A percentile compares a stretch with the other conserved stretches of the same genome.
phyloP scores from a whole-genome alignment of 2,888 invertebrate genomes.

The Latrodectus hesperus region DNA sequence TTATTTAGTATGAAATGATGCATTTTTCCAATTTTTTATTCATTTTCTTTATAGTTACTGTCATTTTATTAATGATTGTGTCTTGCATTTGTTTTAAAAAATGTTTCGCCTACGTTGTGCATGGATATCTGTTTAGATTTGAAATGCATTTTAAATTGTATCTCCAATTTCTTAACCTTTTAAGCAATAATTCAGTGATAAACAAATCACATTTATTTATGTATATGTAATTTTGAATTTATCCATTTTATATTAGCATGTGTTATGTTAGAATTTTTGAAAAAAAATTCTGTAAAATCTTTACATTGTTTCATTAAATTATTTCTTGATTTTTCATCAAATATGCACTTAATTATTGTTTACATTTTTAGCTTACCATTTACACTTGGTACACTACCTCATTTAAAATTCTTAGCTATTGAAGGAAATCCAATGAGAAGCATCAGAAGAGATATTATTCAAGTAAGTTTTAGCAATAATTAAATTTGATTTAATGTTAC shows the following conservation, averaged over 20 bases:
- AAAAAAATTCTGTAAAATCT: neutral
- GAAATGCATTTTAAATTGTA: too few species aligned
- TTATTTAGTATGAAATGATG: too few species aligned
- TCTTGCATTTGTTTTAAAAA: too few species aligned
- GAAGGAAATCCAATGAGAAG: constrained; percentile 90
- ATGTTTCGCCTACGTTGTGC: too few species aligned
- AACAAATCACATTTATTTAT: too few species aligned
- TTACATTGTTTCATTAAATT: neutral
- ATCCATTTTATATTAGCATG: neutral
- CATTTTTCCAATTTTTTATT: too few species aligned
- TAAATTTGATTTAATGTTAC: too few species aligned
- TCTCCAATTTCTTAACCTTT: too few species aligned
- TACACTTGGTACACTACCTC: constrained; percentile 82
- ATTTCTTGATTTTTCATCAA: neutral
- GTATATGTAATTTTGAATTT: neutral
- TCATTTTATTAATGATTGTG: too few species aligned
- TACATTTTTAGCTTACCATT: constrained; percentile 79
- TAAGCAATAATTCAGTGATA: too few species aligned
- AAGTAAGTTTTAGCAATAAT: constrained; percentile 74
- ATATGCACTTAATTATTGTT: neutral
- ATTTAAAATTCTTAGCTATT: constrained; percentile 86
- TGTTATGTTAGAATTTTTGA: neutral
- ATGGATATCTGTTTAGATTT: too few species aligned
- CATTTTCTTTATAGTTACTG: too few species aligned
- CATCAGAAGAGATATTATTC: constrained; percentile 87